These are phyloP conservation scores for Zaprionus capensis DNA, from an alignment of 1,140 invertebrate species.

Conservation along the genomic window DNA sequence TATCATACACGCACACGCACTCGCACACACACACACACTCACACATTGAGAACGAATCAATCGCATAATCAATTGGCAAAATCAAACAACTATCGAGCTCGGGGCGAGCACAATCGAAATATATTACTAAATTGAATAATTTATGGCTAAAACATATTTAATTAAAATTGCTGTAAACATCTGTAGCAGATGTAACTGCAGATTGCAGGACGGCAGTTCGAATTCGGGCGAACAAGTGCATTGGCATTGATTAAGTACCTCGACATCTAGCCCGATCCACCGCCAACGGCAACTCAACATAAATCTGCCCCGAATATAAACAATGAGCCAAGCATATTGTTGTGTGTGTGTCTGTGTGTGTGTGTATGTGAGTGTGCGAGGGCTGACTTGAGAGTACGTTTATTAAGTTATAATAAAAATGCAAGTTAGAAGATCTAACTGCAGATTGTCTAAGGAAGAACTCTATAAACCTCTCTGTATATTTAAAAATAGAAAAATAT, in stretches of 20 bases:
- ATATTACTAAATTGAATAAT: slow-evolving; percentile 10
- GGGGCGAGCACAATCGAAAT: not conserved
- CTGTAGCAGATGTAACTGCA: slow-evolving; percentile 21
- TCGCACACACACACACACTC: not conserved
- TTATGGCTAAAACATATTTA: slow-evolving; percentile 13
- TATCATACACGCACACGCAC: not conserved
- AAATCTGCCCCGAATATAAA: slow-evolving; percentile 1
- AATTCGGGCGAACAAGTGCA: not conserved
- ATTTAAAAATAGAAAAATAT: not conserved
- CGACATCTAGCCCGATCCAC: not conserved
- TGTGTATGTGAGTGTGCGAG: not conserved
- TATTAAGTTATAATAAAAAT: not conserved
- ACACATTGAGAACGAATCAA: not conserved
- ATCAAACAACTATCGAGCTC: not conserved
- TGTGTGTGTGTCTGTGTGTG: not conserved
- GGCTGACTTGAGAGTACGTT: not conserved
- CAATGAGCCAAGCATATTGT: not conserved
- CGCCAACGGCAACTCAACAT: slow-evolving; percentile 1
- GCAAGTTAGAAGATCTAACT: not conserved
- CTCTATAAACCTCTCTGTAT: too few relatives aligned
- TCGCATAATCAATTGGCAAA: slow-evolving; percentile 1
- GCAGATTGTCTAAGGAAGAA: not conserved
- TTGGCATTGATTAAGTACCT: slow-evolving; percentile 25
- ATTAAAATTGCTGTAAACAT: slow-evolving; percentile 17
- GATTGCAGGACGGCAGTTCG: not conserved